phyloP scores from a whole-genome alignment of 1,140 invertebrate species.

The Drosophila pectinifera region DNA sequence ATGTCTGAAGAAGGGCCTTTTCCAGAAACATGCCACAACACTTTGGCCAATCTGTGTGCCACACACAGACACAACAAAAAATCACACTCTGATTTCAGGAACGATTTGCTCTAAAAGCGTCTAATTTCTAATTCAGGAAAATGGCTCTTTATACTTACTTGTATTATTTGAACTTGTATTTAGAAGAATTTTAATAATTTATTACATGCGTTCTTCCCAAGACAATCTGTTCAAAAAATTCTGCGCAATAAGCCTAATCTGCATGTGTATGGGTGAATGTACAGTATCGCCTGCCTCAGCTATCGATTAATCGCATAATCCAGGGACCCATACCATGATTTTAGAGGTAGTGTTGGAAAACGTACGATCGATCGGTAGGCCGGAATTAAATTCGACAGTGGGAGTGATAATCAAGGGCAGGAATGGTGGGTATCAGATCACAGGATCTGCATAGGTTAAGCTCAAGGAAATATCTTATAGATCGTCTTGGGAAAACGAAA shows the following conservation, averaged over 20 bases:
- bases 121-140: conserved; percentile 1
- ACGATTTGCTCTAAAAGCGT: neutral
- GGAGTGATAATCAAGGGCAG: neutral
- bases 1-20: conserved; percentile 47
- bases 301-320: conserved; percentile 5
- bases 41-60: conserved; percentile 22
- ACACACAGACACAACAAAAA: conserved; percentile 10
- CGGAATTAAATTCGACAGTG: neutral
- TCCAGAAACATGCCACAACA: conserved; percentile 20
- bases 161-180: neutral
- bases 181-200: neutral
- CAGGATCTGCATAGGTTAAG: too few species aligned
- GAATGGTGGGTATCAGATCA: neutral
- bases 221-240: neutral
- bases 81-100: neutral
- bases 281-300: too few species aligned
- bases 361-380: neutral
- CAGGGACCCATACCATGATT: neutral
- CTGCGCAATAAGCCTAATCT: neutral
- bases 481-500: too few species aligned
- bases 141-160: neutral
- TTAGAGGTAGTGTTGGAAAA: neutral
- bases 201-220: neutral
- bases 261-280: neutral
- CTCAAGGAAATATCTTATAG: too few species aligned